phyloP scores from a whole-genome alignment of 2,888 invertebrate species.

The Andrena camellia region DNA sequence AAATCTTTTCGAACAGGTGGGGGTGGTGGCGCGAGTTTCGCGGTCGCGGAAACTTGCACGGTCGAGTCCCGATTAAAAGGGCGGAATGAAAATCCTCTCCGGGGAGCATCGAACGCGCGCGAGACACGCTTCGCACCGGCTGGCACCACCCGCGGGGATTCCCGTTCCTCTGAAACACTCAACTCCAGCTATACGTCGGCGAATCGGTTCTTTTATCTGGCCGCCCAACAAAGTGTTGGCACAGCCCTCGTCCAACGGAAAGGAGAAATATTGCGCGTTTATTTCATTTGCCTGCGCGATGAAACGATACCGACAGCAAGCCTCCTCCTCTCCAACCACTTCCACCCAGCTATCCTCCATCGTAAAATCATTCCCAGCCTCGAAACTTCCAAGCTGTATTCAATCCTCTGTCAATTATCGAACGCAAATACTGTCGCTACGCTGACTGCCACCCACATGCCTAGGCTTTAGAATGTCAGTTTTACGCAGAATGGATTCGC shows the following conservation, averaged over 20 bases:
- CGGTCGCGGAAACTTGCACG: not conserved
- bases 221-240: constrained; percentile 40
- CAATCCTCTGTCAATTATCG: constrained; percentile 39
- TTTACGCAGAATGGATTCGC: no score
- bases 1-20: constrained; percentile 9
- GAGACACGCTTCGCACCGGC: constrained; percentile 77
- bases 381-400: not conserved
- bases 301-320: not conserved
- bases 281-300: constrained; percentile 11
- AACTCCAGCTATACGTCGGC: constrained; percentile 47
- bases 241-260: constrained; percentile 5
- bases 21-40: not conserved
- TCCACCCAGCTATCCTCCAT: not conserved
- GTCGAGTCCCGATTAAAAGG: constrained; percentile 65
- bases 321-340: not conserved
- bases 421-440: not conserved
- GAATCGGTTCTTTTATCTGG: constrained; percentile 56
- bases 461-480: no score
- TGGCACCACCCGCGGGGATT: constrained; percentile 72
- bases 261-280: constrained; percentile 17
- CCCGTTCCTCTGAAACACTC: constrained; percentile 48
- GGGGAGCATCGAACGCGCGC: constrained; percentile 67
- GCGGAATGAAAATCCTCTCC: constrained; percentile 68
- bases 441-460: no score
- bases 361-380: not conserved